Conservation (phyloP, 2,797 vertebrate genomes). For the Megalops cyprinoides region DNA sequence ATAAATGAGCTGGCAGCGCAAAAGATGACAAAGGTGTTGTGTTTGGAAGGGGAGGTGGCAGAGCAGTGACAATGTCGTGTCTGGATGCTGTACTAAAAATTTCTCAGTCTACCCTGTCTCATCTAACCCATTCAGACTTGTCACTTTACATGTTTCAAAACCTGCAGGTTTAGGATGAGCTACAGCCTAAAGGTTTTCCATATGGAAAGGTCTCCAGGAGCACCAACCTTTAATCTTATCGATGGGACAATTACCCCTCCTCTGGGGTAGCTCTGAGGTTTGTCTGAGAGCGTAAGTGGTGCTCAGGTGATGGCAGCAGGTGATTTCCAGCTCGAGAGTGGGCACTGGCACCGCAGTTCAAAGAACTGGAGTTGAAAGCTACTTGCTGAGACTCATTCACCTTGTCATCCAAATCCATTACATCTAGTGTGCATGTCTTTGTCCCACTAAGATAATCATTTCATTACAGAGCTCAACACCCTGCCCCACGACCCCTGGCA, state of each 20-base stretch:
- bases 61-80: too few species aligned
- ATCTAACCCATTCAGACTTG: background rate
- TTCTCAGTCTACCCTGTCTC: background rate
- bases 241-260: constrained; percentile 57
- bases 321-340: constrained; percentile 48
- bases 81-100: too few species aligned
- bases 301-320: constrained; percentile 54
- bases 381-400: constrained; percentile 67
- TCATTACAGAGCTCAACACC: constrained; percentile 37
- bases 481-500: background rate
- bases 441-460: constrained; percentile 55
- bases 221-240: constrained; percentile 48
- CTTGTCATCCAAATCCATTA: constrained; percentile 71
- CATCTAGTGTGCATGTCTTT: constrained; percentile 57
- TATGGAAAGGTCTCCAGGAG: background rate
- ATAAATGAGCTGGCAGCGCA: too few species aligned
- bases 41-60: too few species aligned
- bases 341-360: constrained; percentile 45
- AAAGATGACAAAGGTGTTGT: too few species aligned
- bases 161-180: background rate
- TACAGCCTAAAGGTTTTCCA: background rate
- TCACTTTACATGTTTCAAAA: background rate
- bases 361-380: constrained; percentile 68
- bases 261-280: constrained; percentile 61
- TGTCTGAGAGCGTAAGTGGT: constrained; percentile 57